Evolutionary conservation across 2,113 vertebrate genomes (phyloP), one percentile per base, ranked within the genome.

Genomic region (Elephantulus edwardii): DNA sequence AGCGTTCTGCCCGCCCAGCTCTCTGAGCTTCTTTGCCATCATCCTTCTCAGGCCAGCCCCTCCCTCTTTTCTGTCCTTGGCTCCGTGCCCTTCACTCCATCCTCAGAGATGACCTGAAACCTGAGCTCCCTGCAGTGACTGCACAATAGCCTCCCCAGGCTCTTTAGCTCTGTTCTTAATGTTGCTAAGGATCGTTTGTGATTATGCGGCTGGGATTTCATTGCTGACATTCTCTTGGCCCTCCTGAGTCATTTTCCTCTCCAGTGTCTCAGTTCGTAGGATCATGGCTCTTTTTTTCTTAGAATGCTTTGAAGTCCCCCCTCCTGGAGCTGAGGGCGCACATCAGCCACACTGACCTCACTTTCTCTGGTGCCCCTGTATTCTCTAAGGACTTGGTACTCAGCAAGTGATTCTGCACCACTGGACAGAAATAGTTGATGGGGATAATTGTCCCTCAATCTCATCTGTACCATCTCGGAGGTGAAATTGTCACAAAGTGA

Each of bases 101-200:
- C 75, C 85, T 90, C 83, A 22, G 71, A 71, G 76, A 79, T 33
- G 66, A 77, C 71, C 83, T 93, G 95, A 92, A 90, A 93, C 58
- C 68, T 6, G 86, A 96, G 72, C 92, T 90, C 70, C 70, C 46
- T 28, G 64, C 24, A 87, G 85, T 44, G 10, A 14, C 88, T 7
- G 66, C n/a, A 3, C 19, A 60, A 42, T 11, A 22, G 75, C 82
- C 72, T 76, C 52, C 54, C 50, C n/a, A 68, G 90, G 46, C 71
- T 54, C 44, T 35, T 70, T 19, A 58, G 58, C 79, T 72, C 24
- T 4, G 0, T 8, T 52, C 24, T 66, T 70, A 76, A 66, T 70
- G 86, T 62, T 64, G 78, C 88, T 0, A 3, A 82, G 70, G 56
- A 75, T 42, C 58, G 26, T 66, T 19, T 60, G 83, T 48, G 38